Percentiles rank a stretch among this genome's conserved stretches.
These are phyloP conservation scores for Antrozous pallidus DNA, from an alignment of 2,797 vertebrate genomes.

Conservation along the genomic window DNA sequence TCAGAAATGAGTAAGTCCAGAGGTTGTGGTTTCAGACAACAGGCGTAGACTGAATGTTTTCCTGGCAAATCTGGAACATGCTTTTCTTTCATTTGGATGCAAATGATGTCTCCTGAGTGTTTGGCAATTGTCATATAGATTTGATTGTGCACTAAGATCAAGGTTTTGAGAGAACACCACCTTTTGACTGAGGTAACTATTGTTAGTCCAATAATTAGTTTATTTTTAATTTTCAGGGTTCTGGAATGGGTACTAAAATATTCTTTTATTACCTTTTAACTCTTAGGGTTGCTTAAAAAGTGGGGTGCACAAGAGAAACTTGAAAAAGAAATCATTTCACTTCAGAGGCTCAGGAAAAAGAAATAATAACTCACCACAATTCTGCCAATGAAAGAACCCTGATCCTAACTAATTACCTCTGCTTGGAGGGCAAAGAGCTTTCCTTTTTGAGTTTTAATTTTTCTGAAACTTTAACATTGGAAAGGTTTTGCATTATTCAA, in stretches of 20 bases:
- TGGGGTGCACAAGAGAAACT: not conserved
- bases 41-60: not conserved
- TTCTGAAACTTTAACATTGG: not conserved
- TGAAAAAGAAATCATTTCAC: constrained; percentile 31
- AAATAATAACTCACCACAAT: not conserved
- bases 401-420: not conserved
- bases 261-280: not conserved
- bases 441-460: not conserved
- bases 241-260: not conserved
- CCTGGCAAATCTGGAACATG: not conserved
- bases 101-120: not conserved
- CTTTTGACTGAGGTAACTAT: not conserved
- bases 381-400: not conserved
- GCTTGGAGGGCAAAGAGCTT: not conserved
- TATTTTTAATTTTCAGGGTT: constrained; percentile 1
- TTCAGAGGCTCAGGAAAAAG: not conserved
- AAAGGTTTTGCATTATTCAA: not conserved
- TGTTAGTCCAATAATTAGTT: not conserved
- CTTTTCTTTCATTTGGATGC: not conserved
- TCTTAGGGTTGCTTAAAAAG: not conserved
- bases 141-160: not conserved
- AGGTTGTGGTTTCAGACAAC: not conserved
- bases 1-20: not conserved
- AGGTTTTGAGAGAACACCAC: not conserved
- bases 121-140: not conserved